These are phyloP conservation scores for Balaeniceps rex DNA, from an alignment of 2,113 vertebrate genomes.

Conservation along the genomic window DNA sequence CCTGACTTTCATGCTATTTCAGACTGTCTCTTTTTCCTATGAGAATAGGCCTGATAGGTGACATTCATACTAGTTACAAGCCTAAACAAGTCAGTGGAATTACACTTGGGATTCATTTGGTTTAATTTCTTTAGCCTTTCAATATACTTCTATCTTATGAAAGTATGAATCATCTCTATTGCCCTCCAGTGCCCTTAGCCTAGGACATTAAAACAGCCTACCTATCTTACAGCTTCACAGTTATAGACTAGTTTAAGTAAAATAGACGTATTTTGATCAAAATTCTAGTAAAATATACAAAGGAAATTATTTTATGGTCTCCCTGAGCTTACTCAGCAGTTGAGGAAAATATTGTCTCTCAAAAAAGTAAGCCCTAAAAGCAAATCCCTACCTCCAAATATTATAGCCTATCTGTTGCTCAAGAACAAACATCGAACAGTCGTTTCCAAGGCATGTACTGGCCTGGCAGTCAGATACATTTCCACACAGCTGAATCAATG, in stretches of 20 bases:
- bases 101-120: background rate
- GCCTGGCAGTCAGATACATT: background rate
- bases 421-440: background rate
- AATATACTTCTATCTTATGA: constrained; percentile 12
- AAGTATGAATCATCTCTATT: constrained; percentile 14
- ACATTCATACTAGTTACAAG: constrained; percentile 6
- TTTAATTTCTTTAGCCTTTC: constrained; percentile 28
- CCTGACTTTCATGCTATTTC: background rate
- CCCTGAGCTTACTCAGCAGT: background rate
- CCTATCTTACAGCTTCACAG: background rate
- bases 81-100: background rate
- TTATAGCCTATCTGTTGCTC: background rate
- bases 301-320: background rate
- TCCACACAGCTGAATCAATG: background rate
- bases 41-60: background rate
- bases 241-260: background rate
- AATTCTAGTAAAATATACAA: background rate
- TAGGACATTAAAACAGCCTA: background rate
- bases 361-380: background rate
- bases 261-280: background rate
- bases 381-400: background rate
- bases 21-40: background rate
- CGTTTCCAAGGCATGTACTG: background rate
- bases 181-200: background rate
- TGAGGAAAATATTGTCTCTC: background rate